phyloP scores from a whole-genome alignment of 2,888 invertebrate genomes.

The Brachyptera putata region DNA sequence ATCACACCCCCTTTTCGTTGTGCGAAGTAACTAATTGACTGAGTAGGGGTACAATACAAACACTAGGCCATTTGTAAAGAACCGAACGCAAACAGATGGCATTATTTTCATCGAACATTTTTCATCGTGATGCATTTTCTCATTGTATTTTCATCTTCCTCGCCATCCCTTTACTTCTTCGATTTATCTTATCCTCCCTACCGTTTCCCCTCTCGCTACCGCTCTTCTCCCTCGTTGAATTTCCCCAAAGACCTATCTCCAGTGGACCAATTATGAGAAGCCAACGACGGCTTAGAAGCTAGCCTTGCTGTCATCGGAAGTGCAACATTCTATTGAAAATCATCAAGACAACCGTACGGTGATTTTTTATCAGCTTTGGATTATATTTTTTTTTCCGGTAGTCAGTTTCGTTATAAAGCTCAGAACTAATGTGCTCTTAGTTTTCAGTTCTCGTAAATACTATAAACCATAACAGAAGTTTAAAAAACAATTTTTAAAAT shows the following conservation, averaged over 20 bases:
- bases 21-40: neutral
- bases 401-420: neutral
- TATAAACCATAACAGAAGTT: too few relatives aligned
- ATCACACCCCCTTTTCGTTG: conserved; percentile 5
- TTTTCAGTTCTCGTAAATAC: too few relatives aligned
- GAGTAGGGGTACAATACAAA: neutral
- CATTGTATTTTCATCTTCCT: conserved; percentile 9
- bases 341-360: neutral
- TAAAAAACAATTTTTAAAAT: too few relatives aligned
- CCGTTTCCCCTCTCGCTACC: neutral
- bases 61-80: neutral
- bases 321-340: neutral
- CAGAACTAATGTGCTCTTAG: too few relatives aligned
- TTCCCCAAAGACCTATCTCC: conserved; percentile 9
- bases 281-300: neutral
- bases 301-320: neutral
- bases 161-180: neutral
- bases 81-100: neutral
- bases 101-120: neutral
- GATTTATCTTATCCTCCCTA: neutral
- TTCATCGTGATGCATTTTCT: conserved; percentile 6
- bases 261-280: conserved; percentile 11
- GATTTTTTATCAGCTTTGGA: neutral
- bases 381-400: neutral
- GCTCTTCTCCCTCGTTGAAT: neutral